A percentile compares a stretch with the other conserved stretches of the same genome.
phyloP scores from a whole-genome alignment of 2,888 invertebrate genomes.

The Lasioglossum calceatum region DNA sequence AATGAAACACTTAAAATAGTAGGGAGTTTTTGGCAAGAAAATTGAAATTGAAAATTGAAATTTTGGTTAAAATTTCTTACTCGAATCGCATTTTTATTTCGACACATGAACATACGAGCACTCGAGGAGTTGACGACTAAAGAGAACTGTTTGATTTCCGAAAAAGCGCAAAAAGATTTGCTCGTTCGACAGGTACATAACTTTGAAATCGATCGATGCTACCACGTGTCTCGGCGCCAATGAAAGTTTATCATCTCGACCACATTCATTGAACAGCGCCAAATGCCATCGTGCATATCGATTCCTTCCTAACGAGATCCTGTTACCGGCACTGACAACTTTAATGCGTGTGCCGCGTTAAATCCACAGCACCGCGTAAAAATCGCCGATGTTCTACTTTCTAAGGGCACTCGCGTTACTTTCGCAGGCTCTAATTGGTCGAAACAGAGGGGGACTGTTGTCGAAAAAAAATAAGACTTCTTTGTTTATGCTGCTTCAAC shows the following conservation, averaged over 20 bases:
- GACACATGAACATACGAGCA: too few species aligned
- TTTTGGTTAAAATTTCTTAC: too few species aligned
- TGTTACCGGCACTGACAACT: slow-evolving; percentile 56
- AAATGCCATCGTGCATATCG: slow-evolving; percentile 52
- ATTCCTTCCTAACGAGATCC: slow-evolving; percentile 63
- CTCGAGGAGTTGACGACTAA: background rate
- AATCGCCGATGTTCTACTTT: slow-evolving; percentile 21
- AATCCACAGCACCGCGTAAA: slow-evolving; percentile 23
- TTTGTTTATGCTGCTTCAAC: background rate
- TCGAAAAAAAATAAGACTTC: background rate
- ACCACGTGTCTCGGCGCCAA: slow-evolving; percentile 31
- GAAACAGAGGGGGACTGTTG: background rate
- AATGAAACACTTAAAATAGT: too few species aligned
- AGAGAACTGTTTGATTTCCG: background rate
- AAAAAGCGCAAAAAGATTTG: background rate
- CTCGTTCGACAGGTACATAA: background rate
- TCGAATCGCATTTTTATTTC: too few species aligned
- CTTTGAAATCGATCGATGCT: slow-evolving; percentile 14
- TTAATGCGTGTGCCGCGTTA: slow-evolving; percentile 32
- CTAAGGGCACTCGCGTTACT: slow-evolving; percentile 19
- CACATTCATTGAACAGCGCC: slow-evolving; percentile 51
- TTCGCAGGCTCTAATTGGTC: slow-evolving; percentile 1
- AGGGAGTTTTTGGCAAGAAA: too few species aligned
- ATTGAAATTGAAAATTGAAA: too few species aligned
- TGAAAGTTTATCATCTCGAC: slow-evolving; percentile 62